Evolutionary conservation across 2,113 vertebrate genomes (phyloP).

Genomic region (Bombycilla garrulus): DNA sequence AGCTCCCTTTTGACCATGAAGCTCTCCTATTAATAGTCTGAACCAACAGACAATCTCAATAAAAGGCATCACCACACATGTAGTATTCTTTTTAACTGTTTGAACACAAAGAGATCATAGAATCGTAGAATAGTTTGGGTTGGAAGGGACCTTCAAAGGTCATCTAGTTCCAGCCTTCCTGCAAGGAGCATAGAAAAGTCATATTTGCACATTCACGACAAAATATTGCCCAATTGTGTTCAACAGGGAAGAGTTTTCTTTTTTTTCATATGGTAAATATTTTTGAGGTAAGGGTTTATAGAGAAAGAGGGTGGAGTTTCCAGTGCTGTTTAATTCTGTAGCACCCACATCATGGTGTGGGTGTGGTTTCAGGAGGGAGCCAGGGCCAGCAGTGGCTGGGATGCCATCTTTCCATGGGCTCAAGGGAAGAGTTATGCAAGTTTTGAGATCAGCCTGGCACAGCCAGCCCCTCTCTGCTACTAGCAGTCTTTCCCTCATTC

Average conservation of each 20-base stretch:
- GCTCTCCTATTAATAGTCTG: neutral
- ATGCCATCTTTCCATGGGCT: neutral
- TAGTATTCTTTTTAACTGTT: neutral
- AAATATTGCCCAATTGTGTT: neutral
- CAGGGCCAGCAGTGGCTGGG: neutral
- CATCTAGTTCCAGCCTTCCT: neutral
- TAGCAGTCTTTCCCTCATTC: neutral
- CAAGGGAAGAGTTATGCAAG: neutral
- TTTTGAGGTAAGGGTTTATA: neutral
- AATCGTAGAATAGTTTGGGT: neutral
- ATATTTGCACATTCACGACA: neutral
- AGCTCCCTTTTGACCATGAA: neutral
- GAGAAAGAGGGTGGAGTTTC: neutral
- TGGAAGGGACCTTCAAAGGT: neutral
- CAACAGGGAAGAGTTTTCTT: neutral
- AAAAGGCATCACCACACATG: neutral
- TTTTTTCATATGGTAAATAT: neutral
- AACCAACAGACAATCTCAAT: neutral
- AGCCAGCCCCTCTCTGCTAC: neutral
- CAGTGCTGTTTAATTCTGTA: neutral
- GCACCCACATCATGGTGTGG: neutral
- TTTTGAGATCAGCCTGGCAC: neutral
- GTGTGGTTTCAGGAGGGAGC: neutral
- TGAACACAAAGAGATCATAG: neutral
- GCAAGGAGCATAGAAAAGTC: neutral